Percentiles rank a stretch among this genome's conserved stretches.
phyloP scores from a whole-genome alignment of 2,888 invertebrate species.

The Malacosoma neustria region DNA sequence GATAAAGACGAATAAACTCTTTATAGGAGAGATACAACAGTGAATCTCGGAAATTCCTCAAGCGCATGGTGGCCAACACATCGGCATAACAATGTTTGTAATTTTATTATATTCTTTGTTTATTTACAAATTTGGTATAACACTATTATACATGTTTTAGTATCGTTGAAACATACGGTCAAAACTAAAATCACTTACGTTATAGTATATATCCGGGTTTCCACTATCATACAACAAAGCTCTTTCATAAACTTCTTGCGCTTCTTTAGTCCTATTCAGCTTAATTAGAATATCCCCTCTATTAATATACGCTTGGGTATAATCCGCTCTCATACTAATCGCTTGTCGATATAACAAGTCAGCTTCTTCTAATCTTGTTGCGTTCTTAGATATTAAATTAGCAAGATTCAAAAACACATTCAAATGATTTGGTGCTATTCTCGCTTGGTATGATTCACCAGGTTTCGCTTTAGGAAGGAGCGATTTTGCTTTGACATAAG shows the following conservation, averaged over 20 bases:
- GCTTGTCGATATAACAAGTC: conserved; percentile 95
- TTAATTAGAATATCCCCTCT: conserved; percentile 96
- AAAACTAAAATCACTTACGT: conserved; percentile 86
- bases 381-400: conserved; percentile 94
- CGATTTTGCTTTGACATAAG: conserved; percentile 92
- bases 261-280: conserved; percentile 94
- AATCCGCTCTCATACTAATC: conserved; percentile 97
- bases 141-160: no score
- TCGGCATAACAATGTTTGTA: no score
- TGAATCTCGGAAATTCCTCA: no score
- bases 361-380: conserved; percentile 93
- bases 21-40: no score
- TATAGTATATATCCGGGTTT: conserved; percentile 96
- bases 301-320: conserved; percentile 97
- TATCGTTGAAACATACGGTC: no score
- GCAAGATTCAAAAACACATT: conserved; percentile 97
- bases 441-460: conserved; percentile 95
- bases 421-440: conserved; percentile 96
- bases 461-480: conserved; percentile 92
- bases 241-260: conserved; percentile 94
- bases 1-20: no score
- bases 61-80: no score
- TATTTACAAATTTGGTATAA: no score
- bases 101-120: no score
- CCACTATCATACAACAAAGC: conserved; percentile 94